These are phyloP conservation scores for Battus philenor DNA, from an alignment of 1,140 invertebrate genomes.

Conservation along the genomic window DNA sequence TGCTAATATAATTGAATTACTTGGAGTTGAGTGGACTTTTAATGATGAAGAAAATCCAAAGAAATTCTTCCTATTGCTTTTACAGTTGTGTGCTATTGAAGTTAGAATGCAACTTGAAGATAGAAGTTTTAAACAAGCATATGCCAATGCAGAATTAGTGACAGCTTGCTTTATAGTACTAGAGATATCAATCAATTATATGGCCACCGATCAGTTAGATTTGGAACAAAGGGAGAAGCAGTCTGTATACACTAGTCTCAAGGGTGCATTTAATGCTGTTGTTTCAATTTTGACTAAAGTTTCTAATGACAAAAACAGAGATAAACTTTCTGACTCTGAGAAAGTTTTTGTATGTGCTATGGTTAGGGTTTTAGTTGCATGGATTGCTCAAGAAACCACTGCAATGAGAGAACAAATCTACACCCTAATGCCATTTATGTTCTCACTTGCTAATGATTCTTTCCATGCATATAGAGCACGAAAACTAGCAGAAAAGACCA, in stretches of 20 bases:
- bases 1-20: constrained; percentile 85
- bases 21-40: constrained; percentile 91
- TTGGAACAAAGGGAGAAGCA: constrained; percentile 93
- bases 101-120: constrained; percentile 94
- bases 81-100: constrained; percentile 93
- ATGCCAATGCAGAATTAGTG: constrained; percentile 84
- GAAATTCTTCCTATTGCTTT: constrained; percentile 88
- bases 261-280: constrained; percentile 91
- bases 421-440: constrained; percentile 85
- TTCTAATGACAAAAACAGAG: constrained; percentile 82
- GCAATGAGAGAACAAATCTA: constrained; percentile 90
- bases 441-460: constrained; percentile 87
- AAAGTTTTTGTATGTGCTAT: constrained; percentile 89
- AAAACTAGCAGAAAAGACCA: constrained; percentile 78
- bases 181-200: constrained; percentile 87
- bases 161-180: constrained; percentile 90
- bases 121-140: constrained; percentile 86
- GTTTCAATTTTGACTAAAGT: constrained; percentile 84
- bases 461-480: constrained; percentile 83
- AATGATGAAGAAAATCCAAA: constrained; percentile 86
- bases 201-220: constrained; percentile 87
- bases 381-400: constrained; percentile 94
- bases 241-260: constrained; percentile 91
- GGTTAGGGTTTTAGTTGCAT: constrained; percentile 88
- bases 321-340: constrained; percentile 79